Percentiles rank a stretch among this genome's conserved stretches.
Conservation (phyloP, 2,888 invertebrate species). For the Lithosia quadra region DNA sequence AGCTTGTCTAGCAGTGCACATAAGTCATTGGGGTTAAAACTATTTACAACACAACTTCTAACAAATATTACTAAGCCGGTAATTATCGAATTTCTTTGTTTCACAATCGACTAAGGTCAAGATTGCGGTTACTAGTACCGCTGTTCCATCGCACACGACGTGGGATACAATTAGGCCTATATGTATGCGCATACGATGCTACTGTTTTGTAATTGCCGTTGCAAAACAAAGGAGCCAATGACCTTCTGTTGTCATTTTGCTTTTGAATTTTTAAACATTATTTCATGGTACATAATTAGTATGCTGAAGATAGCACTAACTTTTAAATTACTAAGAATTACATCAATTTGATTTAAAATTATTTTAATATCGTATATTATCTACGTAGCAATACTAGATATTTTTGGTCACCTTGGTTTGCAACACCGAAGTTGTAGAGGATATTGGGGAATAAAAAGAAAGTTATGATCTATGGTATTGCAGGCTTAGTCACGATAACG, state of each 20-base stretch:
- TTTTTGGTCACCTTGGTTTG: background rate
- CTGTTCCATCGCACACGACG: slow-evolving; percentile 17
- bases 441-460: background rate
- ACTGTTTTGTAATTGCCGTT: slow-evolving; percentile 42
- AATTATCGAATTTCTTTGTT: slow-evolving; percentile 32
- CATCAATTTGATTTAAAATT: background rate
- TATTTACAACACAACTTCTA: slow-evolving; percentile 14
- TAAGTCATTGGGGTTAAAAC: background rate
- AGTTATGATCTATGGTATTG: background rate
- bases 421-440: background rate
- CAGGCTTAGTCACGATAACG: background rate
- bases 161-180: slow-evolving; percentile 32
- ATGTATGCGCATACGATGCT: slow-evolving; percentile 34
- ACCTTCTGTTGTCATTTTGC: slow-evolving; percentile 39
- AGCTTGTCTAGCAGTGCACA: background rate
- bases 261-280: slow-evolving; percentile 5
- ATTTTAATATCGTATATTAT: background rate
- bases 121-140: slow-evolving; percentile 28
- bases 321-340: background rate
- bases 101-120: slow-evolving; percentile 48
- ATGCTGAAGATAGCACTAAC: background rate
- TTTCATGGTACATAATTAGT: slow-evolving; percentile 12
- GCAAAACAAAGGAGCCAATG: slow-evolving; percentile 44
- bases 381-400: background rate
- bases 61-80: background rate